A percentile compares a stretch with the other conserved stretches of the same genome.
Conservation (phyloP, 2,113 vertebrate species). For the Corapipo altera region DNA sequence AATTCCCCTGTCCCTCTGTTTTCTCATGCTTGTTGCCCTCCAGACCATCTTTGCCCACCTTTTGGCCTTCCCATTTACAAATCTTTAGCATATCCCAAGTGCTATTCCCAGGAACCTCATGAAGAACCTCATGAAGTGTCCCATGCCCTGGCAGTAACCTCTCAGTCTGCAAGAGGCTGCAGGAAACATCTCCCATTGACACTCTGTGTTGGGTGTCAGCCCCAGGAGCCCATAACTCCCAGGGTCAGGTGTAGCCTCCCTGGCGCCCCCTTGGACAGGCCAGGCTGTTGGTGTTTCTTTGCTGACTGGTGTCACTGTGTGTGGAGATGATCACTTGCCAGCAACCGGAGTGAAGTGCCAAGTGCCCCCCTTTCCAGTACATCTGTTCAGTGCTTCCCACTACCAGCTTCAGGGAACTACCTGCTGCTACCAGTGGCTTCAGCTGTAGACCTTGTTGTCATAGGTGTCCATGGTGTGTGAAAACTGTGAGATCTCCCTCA, state of each 20-base stretch:
- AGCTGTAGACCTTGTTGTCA: neutral
- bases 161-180: neutral
- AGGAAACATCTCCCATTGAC: neutral
- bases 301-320: rapidly evolving
- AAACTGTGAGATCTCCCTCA: neutral
- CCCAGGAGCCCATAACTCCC: rapidly evolving
- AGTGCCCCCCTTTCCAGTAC: neutral
- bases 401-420: neutral
- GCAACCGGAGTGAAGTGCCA: rapidly evolving
- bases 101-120: rapidly evolving
- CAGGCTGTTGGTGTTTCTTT: neutral
- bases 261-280: too few relatives aligned
- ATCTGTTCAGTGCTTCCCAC: neutral
- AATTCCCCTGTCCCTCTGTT: neutral
- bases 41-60: neutral
- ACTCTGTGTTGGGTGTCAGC: rapidly evolving
- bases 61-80: neutral
- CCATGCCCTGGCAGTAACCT: neutral
- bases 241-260: neutral
- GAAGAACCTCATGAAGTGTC: neutral
- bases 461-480: neutral
- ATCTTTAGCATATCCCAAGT: neutral
- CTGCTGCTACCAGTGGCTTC: rapidly evolving
- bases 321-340: neutral
- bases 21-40: neutral